Evolutionary conservation across 2,113 vertebrate species (phyloP), one percentile per base, ranked within the genome.

Genomic region (Bostrychus sinensis): DNA sequence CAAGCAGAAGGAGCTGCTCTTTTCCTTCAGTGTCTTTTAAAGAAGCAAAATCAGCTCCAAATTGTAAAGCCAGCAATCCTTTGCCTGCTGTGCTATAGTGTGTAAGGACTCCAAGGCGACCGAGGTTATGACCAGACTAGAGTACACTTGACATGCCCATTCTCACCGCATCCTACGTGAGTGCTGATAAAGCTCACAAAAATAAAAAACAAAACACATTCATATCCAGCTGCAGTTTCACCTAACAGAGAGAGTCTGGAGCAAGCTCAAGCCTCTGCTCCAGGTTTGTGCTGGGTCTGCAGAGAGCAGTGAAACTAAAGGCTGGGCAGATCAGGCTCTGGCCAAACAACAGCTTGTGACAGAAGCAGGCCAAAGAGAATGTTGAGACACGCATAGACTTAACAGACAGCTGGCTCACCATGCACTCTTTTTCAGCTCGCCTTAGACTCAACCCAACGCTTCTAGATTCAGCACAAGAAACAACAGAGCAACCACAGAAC

Each of bases 291-390:
- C 74, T 68, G 51, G 68, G 78, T 82, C 70, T 78, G 78, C 75
- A 78, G 75, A 76, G 82, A 51, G 72, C 64, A 71, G 65, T 36
- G 70, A 50, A 42, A 67, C 58, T 67, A 83, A 61, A 69, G 66
- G 77, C 80, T 62, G 70, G 73, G 77, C 80, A 61, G 78, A 90
- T 90, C 88, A 90, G 74, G 85, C 66, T 81, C 66, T 11, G 73
- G 77, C 77, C 76, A 77, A 74, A 86, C 85, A 88, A 89, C 89
- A 83, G 73, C 80, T 88, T 86, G 84, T 88, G 85, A 91, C 89
- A 90, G 86, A 91, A 89, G 85, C 90, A 87, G 87, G 86, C 85
- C 87, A 90, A 80, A 78, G 87, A 87, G 83, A 80, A 86, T 76
- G 85, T 73, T 55, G 75, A 83, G 78, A 85, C 80, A 84, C 75